Base-by-base conservation (phyloP, 30 jellyfish, hydroid and myxozoan species). In the Aurelia sp. region DNA sequence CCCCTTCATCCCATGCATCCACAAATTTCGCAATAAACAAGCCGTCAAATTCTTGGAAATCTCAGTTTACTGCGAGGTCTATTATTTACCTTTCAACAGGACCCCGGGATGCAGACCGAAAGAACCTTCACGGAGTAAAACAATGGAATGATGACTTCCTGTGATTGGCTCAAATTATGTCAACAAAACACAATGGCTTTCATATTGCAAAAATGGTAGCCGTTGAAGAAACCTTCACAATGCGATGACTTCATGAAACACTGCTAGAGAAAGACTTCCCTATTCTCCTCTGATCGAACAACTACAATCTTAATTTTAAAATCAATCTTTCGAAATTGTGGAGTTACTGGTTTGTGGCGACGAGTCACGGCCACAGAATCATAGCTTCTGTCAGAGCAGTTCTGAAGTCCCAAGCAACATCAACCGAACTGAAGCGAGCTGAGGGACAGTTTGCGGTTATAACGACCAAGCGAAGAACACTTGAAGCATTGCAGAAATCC, bases 91-190 rank as follows among this genome's bases (percentile, higher is more conserved):
- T 44, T 13, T 44, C 55, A 44, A 44, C 55, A 44, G 55, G 55
- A 44, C 55, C 55, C 55, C 55, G 8, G 55, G 55, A 44, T 44
- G 55, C 55, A 44, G 55, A 44, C 55, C 7, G 15, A 1, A 7
- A 37, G 9, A 37, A 27, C 33, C 33, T 27, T 31, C 73, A 12
- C 66, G 11, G 65, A 17, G 31, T 13, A 22, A 64, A 27, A 61
- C 72, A 48, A 65, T 61, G 51, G 69, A 48, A 62, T 48, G 57
- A 52, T n/a, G 62, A 17, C 82, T 18, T 17, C 55, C 62, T 69
- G 74, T 68, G 91, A 81, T 81, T 81, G 91, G 91, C 74, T 35
- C 20, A 47, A 51, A 22, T 66, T 66, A 69, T 81, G 91, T 81
- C 91, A 81, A 81, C 66, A 81, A 81, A 21, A 55, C 84, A 81